Base-by-base conservation (phyloP, 2,888 invertebrate genomes). In the Drosophila birchii region DNA sequence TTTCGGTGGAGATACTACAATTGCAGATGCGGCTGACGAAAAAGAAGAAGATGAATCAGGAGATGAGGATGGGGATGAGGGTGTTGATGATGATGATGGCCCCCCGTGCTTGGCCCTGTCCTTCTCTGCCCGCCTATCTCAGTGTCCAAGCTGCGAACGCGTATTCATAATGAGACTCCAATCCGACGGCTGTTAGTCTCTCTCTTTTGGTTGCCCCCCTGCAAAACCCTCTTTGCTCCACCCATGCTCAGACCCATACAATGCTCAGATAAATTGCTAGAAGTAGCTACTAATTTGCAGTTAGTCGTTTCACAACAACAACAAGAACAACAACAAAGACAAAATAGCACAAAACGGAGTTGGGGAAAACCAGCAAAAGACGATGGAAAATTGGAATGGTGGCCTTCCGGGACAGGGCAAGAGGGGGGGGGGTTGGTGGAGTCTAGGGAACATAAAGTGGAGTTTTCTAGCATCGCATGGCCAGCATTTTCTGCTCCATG, bases 221-320 rank as follows among this genome's bases (percentile, higher is more conserved):
- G 12, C 3, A 12, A 1, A 36, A n/a, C 36, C 20, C 20, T 11
- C 23, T 16, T 12, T 14, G 36, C 11, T 20, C 6, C 66, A 44
- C 47, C 51, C 39, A 54, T 49, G 58, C 39, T 29, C 20, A 20
- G 34, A 36, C 6, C 71, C 71, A 60, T 59, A 79, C 85, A 82
- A 80, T 80, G 80, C 69, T 72, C 84, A 73, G 76, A 82, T 81
- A 83, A 81, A 81, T 80, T 82, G 86, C 86, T 86, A 83, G 83
- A 81, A 81, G 81, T 81, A 82, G 83, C 86, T 83, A 86, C 81
- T 81, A 81, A 81, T 86, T 81, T 81, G 80, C 81, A 81, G 81
- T 81, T 82, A 81, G 85, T 85, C 82, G 77, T 75, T 81, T 66
- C 78, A 63, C 55, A 62, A 68, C 67, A 58, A 62, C 49, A 66